phyloP scores from a whole-genome alignment of 2,113 vertebrate genomes.

The Rana temporaria region DNA sequence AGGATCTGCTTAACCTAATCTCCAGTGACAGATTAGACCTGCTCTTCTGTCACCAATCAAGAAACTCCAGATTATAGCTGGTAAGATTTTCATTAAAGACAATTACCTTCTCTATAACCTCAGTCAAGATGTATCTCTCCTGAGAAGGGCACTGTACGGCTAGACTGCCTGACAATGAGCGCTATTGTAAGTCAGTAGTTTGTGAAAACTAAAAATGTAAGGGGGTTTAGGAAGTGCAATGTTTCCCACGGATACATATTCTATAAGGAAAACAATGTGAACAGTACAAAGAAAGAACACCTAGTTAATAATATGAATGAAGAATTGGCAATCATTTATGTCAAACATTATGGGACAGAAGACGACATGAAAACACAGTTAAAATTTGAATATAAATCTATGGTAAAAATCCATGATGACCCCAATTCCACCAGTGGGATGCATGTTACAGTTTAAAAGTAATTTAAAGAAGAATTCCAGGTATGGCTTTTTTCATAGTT shows the following conservation, averaged over 20 bases:
- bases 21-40: constrained; percentile 37
- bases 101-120: constrained; percentile 44
- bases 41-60: constrained; percentile 29
- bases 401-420: no score
- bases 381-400: neutral
- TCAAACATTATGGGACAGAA: neutral
- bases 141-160: neutral
- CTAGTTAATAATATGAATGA: neutral
- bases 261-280: constrained; percentile 4
- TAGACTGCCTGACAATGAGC: constrained; percentile 12
- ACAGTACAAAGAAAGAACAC: neutral
- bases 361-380: neutral
- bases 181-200: constrained; percentile 12
- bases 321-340: no score
- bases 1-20: constrained; percentile 37
- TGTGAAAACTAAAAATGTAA: neutral
- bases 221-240: neutral
- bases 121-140: constrained; percentile 15
- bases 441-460: no score
- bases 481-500: no score
- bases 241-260: constrained; percentile 44
- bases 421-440: no score
- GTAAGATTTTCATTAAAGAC: constrained; percentile 39
- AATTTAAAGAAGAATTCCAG: no score
- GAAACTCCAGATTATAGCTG: constrained; percentile 11